Base-by-base conservation (phyloP, 2,888 invertebrate species). In the Carterocephalus palaemon region DNA sequence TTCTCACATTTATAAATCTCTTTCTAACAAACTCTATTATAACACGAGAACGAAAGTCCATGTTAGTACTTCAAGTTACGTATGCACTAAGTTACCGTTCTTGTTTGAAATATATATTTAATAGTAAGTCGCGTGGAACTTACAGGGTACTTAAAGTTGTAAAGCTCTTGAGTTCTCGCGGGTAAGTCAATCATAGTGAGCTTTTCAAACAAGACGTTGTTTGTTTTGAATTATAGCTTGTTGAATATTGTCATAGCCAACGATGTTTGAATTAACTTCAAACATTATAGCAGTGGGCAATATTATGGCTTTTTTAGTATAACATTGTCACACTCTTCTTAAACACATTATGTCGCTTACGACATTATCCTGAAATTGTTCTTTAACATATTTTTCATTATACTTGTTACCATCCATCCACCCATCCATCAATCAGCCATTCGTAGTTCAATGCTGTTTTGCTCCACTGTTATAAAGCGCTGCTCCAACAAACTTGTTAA, bases 71-170 rank as follows among this genome's bases (percentile, higher is more conserved):
- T 28, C 10, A 19, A 38, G 28, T 38, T 28, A 38, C 28, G 19
- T 38, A 38, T 38, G 37, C 37, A 12, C 15, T 19, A 38, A 33
- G 32, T 41, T 23, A n/a, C n/a, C 10, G 34, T 9, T 19, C 34
- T 33, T 34, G 34, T 42, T 42, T 42, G 34, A 42, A 42, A 42
- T 26, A 42, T 42, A 26, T 42, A 34, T 42, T 42, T 42, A 28
- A 42, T 28, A 38, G 38, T 38, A 38, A 42, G 42, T 34, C 20
- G 34, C 16, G 20, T 13, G 34, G 36, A 42, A 42, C 42, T 42
- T 36, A 16, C 28, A 15, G 16, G 15, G 34, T 36, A 34, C 42
- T 42, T 34, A 36, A 38, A 24, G 34, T 36, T 42, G 34, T 24
- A 42, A 42, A 42, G 9, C 34, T 34, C 26, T 20, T 15, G 19